Evolutionary conservation across 1,140 invertebrate genomes (phyloP).

Genomic region (Leucophenga varia): DNA sequence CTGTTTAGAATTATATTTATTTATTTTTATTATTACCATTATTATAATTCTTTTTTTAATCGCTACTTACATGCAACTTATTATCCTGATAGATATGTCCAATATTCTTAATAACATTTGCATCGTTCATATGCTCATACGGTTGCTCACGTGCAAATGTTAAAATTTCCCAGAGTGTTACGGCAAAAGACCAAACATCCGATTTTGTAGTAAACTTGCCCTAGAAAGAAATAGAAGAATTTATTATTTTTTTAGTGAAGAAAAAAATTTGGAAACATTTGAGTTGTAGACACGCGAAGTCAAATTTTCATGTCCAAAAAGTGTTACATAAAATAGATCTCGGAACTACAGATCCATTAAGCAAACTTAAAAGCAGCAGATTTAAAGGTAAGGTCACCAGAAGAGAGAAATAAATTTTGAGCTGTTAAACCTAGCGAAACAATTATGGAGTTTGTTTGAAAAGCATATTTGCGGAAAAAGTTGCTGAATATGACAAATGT

Average conservation of each 20-base stretch:
- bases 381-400: too few relatives aligned
- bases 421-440: too few relatives aligned
- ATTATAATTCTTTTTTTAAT: neutral
- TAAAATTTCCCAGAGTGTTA: conserved; percentile 86
- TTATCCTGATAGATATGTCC: conserved; percentile 70
- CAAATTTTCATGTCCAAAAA: conserved; percentile 3
- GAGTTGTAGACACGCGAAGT: too few relatives aligned
- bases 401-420: too few relatives aligned
- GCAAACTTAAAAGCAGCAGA: too few relatives aligned
- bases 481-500: too few relatives aligned
- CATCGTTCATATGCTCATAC: conserved; percentile 75
- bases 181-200: conserved; percentile 88
- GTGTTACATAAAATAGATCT: too few relatives aligned
- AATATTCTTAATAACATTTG: conserved; percentile 78
- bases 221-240: conserved; percentile 56
- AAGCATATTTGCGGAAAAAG: too few relatives aligned
- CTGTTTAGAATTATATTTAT: conserved; percentile 57
- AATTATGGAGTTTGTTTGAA: too few relatives aligned
- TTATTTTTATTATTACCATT: too few relatives aligned
- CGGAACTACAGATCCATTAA: too few relatives aligned
- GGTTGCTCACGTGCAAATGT: conserved; percentile 82
- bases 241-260: conserved; percentile 6
- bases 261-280: too few relatives aligned
- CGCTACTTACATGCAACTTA: conserved; percentile 54
- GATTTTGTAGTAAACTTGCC: conserved; percentile 83